Base-by-base conservation (phyloP, 2,888 invertebrate genomes). In the Aleiodes testaceus region DNA sequence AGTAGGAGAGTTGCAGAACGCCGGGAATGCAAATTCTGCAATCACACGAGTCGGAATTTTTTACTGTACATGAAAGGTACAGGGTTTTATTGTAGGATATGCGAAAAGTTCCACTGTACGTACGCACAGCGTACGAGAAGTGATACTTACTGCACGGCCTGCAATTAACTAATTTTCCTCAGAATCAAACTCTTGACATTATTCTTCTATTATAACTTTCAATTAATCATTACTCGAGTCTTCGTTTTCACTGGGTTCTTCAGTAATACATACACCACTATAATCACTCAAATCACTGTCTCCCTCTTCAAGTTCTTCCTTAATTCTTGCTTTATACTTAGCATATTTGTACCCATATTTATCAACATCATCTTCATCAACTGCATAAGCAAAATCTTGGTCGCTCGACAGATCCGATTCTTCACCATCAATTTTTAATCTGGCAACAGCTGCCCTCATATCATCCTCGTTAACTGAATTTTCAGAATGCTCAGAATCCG, bases 291-390 rank as follows among this genome's bases (percentile, higher is more conserved):
- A 12, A 66, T 76, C 65, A 42, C 14, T 73, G 11, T 79, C 78
- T 22, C 66, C 66, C 11, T 79, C 79, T 3, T 79, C 80, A 11
- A 85, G 76, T 72, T 82, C 81, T 69, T 84, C 79, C 50, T 83
- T 84, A 49, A 87, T 85, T 72, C 85, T 90, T 0, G 91, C 90
- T 84, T 92, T 93, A 80, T 93, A 94, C 73, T 89, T 90, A 0
- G 93, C 93, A 78, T 93, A 94, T 11, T 90, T 90, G 72, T 89
- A 88, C 0, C 93, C 93, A 79, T 92, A 92, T 2, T 89, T 87
- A 70, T 91, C 88, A 0, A 90, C 91, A 81, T 93, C 92, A 63
- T 88, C 87, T 3, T 88, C 85, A 72, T 83, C 79, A 45, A 85
- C 69, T 16, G 83, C 80, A 77, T 84, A 82, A 12, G 79, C 80